phyloP scores from a whole-genome alignment of 2,888 invertebrate genomes.

The Thumatha senex region DNA sequence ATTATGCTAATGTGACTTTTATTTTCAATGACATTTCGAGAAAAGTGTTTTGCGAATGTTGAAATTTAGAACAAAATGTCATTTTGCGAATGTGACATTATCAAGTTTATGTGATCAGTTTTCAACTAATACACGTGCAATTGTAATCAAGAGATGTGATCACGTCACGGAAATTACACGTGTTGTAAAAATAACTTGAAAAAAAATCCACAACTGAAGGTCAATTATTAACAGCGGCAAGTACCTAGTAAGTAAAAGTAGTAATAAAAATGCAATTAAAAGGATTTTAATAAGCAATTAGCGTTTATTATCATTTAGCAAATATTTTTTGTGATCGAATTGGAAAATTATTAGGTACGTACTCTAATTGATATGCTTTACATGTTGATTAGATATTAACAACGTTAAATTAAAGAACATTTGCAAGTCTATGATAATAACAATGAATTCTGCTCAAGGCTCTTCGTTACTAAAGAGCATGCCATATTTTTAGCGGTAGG shows the following conservation, averaged over 20 bases:
- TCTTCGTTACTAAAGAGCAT: not conserved
- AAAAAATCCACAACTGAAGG: not conserved
- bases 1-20: no score
- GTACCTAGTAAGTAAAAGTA: not conserved
- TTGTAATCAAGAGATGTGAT: not conserved
- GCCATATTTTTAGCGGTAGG: no score
- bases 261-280: no score
- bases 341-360: not conserved
- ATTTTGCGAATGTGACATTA: no score
- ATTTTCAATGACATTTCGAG: no score
- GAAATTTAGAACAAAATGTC: no score
- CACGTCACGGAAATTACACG: not conserved
- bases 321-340: not conserved
- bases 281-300: no score
- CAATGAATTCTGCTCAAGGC: not conserved
- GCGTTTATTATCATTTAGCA: no score
- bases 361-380: conserved; percentile 1
- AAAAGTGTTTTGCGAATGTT: no score
- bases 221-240: not conserved
- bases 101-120: conserved; percentile 32
- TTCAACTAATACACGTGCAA: conserved; percentile 15
- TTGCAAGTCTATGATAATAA: not conserved
- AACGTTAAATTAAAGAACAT: not conserved
- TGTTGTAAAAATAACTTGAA: not conserved
- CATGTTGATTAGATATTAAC: conserved; percentile 4